These are phyloP conservation scores for Phyllostomus discolor DNA, from an alignment of 2,113 vertebrate species.

Conservation along the genomic window DNA sequence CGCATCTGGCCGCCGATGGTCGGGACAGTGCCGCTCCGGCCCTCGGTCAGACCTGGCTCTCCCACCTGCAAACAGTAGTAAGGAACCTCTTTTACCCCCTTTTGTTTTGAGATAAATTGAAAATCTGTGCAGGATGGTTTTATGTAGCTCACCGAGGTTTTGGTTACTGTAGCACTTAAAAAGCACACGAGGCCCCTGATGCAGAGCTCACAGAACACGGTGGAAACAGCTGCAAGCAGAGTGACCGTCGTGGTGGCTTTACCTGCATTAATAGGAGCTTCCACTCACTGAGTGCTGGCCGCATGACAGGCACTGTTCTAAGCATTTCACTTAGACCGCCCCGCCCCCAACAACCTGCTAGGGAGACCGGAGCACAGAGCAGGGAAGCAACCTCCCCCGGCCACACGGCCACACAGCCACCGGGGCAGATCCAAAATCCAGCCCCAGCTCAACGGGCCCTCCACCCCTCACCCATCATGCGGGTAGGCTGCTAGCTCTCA, in stretches of 20 bases:
- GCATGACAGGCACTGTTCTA: neutral
- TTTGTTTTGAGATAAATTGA: neutral
- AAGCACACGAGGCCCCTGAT: neutral
- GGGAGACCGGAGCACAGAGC: neutral
- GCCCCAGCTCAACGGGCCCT: neutral
- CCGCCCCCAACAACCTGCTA: neutral
- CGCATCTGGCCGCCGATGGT: neutral
- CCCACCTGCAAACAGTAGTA: neutral
- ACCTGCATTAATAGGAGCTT: neutral
- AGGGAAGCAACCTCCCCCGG: neutral
- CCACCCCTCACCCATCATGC: neutral
- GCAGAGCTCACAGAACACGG: neutral
- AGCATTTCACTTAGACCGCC: neutral
- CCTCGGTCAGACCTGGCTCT: neutral
- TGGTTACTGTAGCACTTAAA: constrained; percentile 11
- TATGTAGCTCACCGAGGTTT: neutral
- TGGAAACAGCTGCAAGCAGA: neutral
- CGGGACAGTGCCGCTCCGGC: neutral
- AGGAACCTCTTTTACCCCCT: neutral
- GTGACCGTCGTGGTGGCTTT: neutral
- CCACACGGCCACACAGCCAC: neutral
- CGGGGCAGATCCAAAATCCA: neutral
- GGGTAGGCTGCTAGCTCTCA: neutral
- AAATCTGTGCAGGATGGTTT: neutral
- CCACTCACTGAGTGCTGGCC: neutral